A percentile compares a stretch with the other conserved stretches of the same genome.
phyloP scores from a whole-genome alignment of 1,140 invertebrate species.

The Radopholus similis region DNA sequence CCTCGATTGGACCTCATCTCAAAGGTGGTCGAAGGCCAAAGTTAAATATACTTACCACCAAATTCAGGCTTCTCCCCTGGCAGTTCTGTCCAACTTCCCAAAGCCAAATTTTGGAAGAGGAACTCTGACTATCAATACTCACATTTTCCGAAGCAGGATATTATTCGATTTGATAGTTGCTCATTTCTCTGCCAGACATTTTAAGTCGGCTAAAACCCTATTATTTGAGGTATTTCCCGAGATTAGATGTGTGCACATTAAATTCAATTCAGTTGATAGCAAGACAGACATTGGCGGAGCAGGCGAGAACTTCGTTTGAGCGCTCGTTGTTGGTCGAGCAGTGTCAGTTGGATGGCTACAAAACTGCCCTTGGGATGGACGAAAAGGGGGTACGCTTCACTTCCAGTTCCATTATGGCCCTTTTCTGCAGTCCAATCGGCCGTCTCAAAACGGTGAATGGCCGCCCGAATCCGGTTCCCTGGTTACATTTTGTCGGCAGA shows the following conservation, averaged over 20 bases:
- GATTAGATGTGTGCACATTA: neutral
- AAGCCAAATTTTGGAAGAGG: conserved; percentile 2
- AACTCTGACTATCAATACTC: neutral
- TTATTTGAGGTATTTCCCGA: neutral
- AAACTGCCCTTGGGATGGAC: neutral
- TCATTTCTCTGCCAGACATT: conserved; percentile 30
- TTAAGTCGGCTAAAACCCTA: conserved; percentile 21
- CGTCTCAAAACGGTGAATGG: too few species aligned
- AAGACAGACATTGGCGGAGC: neutral
- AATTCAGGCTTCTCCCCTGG: conserved; percentile 20
- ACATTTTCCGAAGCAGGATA: conserved; percentile 16
- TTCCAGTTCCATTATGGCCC: neutral
- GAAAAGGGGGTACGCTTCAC: neutral
- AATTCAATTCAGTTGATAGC: neutral
- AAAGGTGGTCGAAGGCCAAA: too few species aligned
- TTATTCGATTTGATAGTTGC: conserved; percentile 12
- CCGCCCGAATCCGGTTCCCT: neutral
- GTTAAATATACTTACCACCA: too few species aligned
- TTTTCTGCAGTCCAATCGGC: neutral
- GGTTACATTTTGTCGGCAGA: neutral
- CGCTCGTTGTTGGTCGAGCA: neutral
- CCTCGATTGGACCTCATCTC: neutral
- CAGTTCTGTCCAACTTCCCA: neutral
- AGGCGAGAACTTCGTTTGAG: neutral
- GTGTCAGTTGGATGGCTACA: neutral